Base-by-base conservation (phyloP, 2,888 invertebrate genomes). In the Dusona sp. region DNA sequence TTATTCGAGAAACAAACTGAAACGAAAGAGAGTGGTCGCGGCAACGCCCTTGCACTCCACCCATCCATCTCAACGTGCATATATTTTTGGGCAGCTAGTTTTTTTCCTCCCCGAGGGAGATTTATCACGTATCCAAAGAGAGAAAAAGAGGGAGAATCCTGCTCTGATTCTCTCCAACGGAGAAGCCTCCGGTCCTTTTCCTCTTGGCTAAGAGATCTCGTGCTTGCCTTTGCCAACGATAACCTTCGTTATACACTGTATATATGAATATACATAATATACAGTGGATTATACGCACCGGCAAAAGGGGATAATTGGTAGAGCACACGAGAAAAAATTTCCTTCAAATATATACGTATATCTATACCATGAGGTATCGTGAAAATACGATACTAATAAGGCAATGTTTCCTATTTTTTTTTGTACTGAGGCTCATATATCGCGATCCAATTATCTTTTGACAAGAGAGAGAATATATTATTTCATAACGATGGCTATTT, bases 21-120 rank as follows among this genome's bases (percentile, higher is more conserved):
- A 74, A 84, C 65, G 88, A 83, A 86, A 73, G 65, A 84, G 84
- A 84, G 83, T 85, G 89, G 88, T 88, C 88, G 90, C 85, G 90
- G 92, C 89, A 90, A 91, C 92, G 92, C 93, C 93, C 92, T 91
- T 90, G 87, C 90, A 91, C 91, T 93, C 92, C 91, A 92, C 91
- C 92, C 93, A 93, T 93, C 91, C 92, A 92, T 93, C 93, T 93
- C 91, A 89, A 87, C 90, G 88, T 90, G 92, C 92, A 92, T 92
- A 93, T 92, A 91, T 91, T 91, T 93, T 90, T 89, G 89, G 89
- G 88, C 91, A 90, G 90, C 91, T 91, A 91, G 91, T 92, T 92
- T 91, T 91, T 88, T 90, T 90, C 85, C 86, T 87, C 86, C 88
- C 79, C 83, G 82, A 88, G 89, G 89, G 88, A 92, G 92, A 93